Evolutionary conservation across 2,113 vertebrate species (phyloP), one percentile per base, ranked within the genome.

Genomic region (Larimichthys crocea): DNA sequence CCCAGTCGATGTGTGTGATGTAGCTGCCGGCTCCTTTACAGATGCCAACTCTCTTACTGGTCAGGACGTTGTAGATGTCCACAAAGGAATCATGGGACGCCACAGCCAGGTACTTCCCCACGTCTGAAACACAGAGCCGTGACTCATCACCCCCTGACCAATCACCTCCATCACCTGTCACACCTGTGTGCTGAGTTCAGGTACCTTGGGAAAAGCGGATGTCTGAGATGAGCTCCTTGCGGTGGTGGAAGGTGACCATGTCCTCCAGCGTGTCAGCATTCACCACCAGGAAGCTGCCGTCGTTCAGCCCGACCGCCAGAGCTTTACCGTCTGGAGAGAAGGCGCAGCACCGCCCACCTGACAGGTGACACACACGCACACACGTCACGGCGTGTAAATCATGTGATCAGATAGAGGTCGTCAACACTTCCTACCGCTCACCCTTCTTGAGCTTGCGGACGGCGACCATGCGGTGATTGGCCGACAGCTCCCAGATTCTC

Each of bases 401-500:
- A 8, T 35, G 7, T 8, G 7, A 44, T 15, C 10, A 20, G 4
- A 42, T 3, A 5, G 5, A 3, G 15, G 20, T 1, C 1, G 1
- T 12, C 19, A 7, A 3, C 20, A 7, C 4, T 29, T 5, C 22
- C 44, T 24, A 2, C 3, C 0, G 17, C 67, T 52, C 89, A 99
- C 98, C 98, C 96, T 98, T 99, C 88, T 99, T 99, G 55, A 99
- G 98, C 65, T 99, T 99, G 86, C 98, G 96, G 4, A 99, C 97
- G 0, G 98, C 98, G 67, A 99, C 95, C 98, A 99, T 99, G 20
- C 98, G 96, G 91, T 99, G 98, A 86, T 99, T 98, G 63, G 96
- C 91, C 0, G 97, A 99, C 17, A 99, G 95, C 63, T 99, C 98
- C 98, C 98, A 99, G 92, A 99, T 97, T 16, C 98, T 94, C 42